Evolutionary conservation across 2,113 vertebrate genomes (phyloP).

Genomic region (Ophthalmolycus amberensis): DNA sequence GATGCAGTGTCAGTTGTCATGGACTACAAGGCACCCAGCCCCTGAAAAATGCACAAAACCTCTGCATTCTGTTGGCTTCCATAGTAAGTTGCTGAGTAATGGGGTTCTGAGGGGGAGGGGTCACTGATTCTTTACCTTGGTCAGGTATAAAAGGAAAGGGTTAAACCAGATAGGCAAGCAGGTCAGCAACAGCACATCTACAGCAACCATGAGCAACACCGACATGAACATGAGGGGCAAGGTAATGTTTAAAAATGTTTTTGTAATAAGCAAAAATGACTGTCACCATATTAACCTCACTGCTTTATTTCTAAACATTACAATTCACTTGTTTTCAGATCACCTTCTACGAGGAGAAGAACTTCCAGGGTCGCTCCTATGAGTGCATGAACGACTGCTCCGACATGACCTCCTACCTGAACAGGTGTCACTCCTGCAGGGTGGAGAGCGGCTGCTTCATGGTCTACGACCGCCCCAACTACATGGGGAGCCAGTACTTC

Average conservation of each 20-base stretch:
- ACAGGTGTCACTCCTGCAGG: constrained; percentile 71
- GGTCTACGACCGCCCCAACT: constrained; percentile 71
- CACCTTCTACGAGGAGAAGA: no score
- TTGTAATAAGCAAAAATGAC: neutral
- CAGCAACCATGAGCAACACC: constrained; percentile 67
- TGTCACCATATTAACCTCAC: neutral
- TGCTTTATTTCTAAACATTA: neutral
- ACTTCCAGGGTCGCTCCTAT: no score
- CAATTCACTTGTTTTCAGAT: constrained; percentile 56
- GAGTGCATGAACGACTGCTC: no score
- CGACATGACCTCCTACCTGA: constrained; percentile 73
- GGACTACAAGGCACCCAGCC: neutral
- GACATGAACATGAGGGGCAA: constrained; percentile 74
- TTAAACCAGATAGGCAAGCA: constrained; percentile 62
- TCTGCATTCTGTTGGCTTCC: constrained; percentile 51
- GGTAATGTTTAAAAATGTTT: constrained; percentile 36
- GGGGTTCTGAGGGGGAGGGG: constrained; percentile 43
- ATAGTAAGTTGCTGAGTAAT: constrained; percentile 64
- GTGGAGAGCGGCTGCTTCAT: constrained; percentile 80
- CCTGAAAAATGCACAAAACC: constrained; percentile 36
- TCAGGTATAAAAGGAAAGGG: constrained; percentile 75
- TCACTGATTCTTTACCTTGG: constrained; percentile 38
- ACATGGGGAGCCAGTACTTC: no score
- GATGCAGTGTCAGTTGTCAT: no score
- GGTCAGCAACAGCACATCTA: constrained; percentile 45